These are phyloP conservation scores for Phataginus tetradactyla DNA, from an alignment of 2,797 vertebrate species.

Conservation along the genomic window DNA sequence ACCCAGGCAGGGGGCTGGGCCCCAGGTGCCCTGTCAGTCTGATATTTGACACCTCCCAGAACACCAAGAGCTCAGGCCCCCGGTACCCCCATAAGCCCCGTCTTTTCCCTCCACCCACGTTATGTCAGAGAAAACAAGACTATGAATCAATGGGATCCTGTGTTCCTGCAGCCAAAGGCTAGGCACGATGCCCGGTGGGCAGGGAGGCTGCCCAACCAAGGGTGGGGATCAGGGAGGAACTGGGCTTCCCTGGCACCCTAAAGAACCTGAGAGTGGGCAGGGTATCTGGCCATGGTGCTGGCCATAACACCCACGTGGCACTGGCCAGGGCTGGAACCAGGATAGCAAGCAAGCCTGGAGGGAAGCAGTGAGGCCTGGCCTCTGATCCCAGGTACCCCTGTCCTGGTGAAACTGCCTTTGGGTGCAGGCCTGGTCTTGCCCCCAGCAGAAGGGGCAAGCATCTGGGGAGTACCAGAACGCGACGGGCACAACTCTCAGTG, in stretches of 20 bases:
- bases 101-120: conserved; percentile 9
- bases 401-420: not conserved
- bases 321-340: not conserved
- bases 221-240: not conserved
- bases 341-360: not conserved
- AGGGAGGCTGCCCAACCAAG: conserved; percentile 37
- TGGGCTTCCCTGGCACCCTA: conserved; percentile 9
- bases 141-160: conserved; percentile 72
- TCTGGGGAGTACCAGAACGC: not conserved
- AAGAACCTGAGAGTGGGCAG: conserved; percentile 32
- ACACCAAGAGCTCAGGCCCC: conserved; percentile 19
- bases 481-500: not conserved
- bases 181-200: conserved; percentile 60
- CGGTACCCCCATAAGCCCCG: not conserved
- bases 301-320: not conserved
- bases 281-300: conserved; percentile 71
- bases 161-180: conserved; percentile 35
- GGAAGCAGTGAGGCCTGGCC: not conserved
- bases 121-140: conserved; percentile 69
- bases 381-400: not conserved
- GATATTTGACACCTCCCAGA: conserved; percentile 3
- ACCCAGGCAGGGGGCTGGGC: not conserved
- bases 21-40: not conserved
- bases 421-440: not conserved
- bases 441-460: not conserved